Conservation (phyloP, 37 sponge, comb jelly and placozoan genomes). For the Halisarca cf. caerulea region DNA sequence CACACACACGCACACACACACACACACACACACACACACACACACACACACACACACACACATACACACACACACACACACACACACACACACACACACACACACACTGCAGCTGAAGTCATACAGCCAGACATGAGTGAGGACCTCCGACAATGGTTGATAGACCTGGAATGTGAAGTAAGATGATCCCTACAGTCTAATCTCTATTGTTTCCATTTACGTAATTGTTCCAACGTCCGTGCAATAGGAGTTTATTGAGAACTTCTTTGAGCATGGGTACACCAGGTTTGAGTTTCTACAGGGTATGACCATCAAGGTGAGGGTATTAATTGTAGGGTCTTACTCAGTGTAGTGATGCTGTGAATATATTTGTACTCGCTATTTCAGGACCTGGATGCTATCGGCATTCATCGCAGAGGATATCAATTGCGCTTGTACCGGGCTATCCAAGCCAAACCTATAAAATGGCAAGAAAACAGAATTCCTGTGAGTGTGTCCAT, state of each 20-base stretch:
- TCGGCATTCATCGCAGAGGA: slow-evolving; percentile 67
- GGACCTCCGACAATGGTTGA: neutral
- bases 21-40: too few relatives aligned
- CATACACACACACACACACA: too few relatives aligned
- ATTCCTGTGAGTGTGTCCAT: slow-evolving; percentile 52
- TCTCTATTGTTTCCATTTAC: too few relatives aligned
- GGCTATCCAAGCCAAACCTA: slow-evolving; percentile 54
- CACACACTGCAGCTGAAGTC: neutral
- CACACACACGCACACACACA: too few relatives aligned
- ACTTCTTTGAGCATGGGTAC: slow-evolving; percentile 61
- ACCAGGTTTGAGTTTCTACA: slow-evolving; percentile 41
- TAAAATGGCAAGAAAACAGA: slow-evolving; percentile 22
- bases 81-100: too few relatives aligned
- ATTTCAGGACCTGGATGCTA: slow-evolving; percentile 59
- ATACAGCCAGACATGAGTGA: neutral
- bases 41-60: too few relatives aligned
- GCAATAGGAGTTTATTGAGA: slow-evolving; percentile 37
- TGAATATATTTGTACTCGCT: neutral
- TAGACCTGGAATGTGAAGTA: slow-evolving; percentile 14
- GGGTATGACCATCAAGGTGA: slow-evolving; percentile 26
- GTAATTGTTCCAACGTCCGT: too few relatives aligned
- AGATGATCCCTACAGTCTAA: too few relatives aligned
- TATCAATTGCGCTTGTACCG: slow-evolving; percentile 52
- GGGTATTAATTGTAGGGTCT: neutral
- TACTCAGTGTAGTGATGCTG: neutral